A percentile compares a stretch with the other conserved stretches of the same genome.
Evolutionary conservation across 30 jellyfish, hydroid and myxozoan genomes (phyloP).

Genomic region (Turritopsis rubra): DNA sequence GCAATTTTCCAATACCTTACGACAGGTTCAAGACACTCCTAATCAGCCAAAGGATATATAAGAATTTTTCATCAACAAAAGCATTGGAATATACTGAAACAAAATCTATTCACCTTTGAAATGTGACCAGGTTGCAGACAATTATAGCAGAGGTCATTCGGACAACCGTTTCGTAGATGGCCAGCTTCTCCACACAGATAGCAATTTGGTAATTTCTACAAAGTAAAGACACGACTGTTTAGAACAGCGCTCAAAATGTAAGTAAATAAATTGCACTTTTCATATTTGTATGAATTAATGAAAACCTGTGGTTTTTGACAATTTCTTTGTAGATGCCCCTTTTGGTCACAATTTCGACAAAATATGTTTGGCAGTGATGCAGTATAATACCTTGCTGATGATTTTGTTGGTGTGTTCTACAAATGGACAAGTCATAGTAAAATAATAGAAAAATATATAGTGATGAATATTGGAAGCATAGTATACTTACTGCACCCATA

Average conservation of each 20-base stretch:
- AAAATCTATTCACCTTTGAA: constrained; percentile 44
- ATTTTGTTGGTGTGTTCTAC: not conserved
- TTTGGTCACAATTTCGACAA: constrained; percentile 43
- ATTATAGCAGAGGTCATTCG: constrained; percentile 58
- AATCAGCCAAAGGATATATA: not conserved
- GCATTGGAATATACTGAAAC: too few species aligned
- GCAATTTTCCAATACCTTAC: not conserved
- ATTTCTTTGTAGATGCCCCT: constrained; percentile 39
- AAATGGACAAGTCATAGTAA: not conserved
- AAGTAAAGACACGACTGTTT: not conserved
- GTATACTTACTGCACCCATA: constrained; percentile 4
- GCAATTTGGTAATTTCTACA: constrained; percentile 50
- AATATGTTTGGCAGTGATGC: not conserved
- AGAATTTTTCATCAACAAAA: too few species aligned
- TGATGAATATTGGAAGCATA: not conserved
- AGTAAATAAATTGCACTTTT: not conserved
- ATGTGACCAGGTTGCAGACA: constrained; percentile 71
- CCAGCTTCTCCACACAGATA: constrained; percentile 52
- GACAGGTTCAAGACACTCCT: not conserved
- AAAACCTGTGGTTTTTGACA: constrained; percentile 41
- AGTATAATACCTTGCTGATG: constrained; percentile 38
- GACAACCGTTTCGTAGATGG: constrained; percentile 50
- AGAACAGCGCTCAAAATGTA: not conserved
- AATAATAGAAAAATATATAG: not conserved
- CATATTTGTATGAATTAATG: not conserved